phyloP scores from a whole-genome alignment of 2,797 vertebrate genomes.

The Adelosebastes latens region DNA sequence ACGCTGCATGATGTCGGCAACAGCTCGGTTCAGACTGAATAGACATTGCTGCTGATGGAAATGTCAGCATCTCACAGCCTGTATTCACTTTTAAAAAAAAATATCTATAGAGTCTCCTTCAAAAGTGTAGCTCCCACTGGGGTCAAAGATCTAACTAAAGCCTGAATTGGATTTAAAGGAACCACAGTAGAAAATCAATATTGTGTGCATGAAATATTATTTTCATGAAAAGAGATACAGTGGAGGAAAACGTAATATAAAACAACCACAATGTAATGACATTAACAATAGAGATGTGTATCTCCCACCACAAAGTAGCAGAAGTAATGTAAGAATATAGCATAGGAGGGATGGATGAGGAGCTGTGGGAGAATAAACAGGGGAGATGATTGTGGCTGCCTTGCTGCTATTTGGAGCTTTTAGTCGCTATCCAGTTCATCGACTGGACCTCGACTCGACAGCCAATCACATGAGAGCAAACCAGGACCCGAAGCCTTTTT shows the following conservation, averaged over 20 bases:
- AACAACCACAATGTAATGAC: neutral
- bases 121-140: neutral
- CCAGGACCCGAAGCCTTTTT: conserved; percentile 70
- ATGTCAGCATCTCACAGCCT: conserved; percentile 17
- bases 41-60: conserved; percentile 16
- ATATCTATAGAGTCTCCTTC: neutral
- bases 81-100: neutral
- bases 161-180: conserved; percentile 11
- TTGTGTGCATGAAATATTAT: neutral
- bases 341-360: conserved; percentile 13
- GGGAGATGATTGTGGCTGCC: conserved; percentile 66
- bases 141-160: neutral
- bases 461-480: conserved; percentile 64
- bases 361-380: conserved; percentile 30
- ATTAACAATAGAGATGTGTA: neutral
- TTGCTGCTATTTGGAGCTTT: conserved; percentile 73
- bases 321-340: neutral
- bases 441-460: conserved; percentile 70
- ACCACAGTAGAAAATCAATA: conserved; percentile 19
- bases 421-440: conserved; percentile 77
- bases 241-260: neutral
- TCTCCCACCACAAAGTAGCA: neutral
- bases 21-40: conserved; percentile 31
- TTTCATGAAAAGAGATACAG: neutral
- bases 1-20: conserved; percentile 20